Conservation (phyloP, 2,888 invertebrate species). For the Acronicta leporina region DNA sequence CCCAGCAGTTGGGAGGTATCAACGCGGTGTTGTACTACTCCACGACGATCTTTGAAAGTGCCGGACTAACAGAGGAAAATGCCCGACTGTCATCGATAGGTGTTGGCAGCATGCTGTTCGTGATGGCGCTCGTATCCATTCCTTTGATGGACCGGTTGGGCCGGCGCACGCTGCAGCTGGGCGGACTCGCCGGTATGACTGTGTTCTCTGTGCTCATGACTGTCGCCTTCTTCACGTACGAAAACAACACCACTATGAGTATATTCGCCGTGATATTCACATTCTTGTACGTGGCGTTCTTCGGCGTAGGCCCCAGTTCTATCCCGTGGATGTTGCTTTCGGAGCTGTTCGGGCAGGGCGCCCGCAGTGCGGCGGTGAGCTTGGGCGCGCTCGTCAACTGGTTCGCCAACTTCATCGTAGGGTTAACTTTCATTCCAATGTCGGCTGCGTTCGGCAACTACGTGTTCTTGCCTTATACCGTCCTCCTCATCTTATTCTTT, state of each 20-base stretch:
- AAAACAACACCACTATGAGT: slow-evolving; percentile 81
- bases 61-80: slow-evolving; percentile 89
- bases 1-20: slow-evolving; percentile 86
- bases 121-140: slow-evolving; percentile 93
- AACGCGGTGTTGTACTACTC: slow-evolving; percentile 92
- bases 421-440: slow-evolving; percentile 81
- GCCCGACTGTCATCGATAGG: slow-evolving; percentile 92
- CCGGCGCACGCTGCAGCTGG: slow-evolving; percentile 91
- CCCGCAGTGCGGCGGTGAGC: slow-evolving; percentile 85
- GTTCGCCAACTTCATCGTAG: slow-evolving; percentile 88
- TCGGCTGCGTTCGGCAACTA: slow-evolving; percentile 75
- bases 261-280: slow-evolving; percentile 85
- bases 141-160: slow-evolving; percentile 93
- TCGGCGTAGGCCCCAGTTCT: slow-evolving; percentile 86
- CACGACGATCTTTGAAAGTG: slow-evolving; percentile 90
- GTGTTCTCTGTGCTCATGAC: slow-evolving; percentile 92
- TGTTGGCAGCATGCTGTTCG: slow-evolving; percentile 91
- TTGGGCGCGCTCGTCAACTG: slow-evolving; percentile 86
- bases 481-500: slow-evolving; percentile 82
- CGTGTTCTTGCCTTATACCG: slow-evolving; percentile 84
- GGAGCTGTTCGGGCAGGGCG: slow-evolving; percentile 85
- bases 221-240: slow-evolving; percentile 81
- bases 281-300: slow-evolving; percentile 84
- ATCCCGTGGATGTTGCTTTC: slow-evolving; percentile 88
- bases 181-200: slow-evolving; percentile 92